phyloP scores from a whole-genome alignment of 2,888 invertebrate species.

The Cephus sareptanus region DNA sequence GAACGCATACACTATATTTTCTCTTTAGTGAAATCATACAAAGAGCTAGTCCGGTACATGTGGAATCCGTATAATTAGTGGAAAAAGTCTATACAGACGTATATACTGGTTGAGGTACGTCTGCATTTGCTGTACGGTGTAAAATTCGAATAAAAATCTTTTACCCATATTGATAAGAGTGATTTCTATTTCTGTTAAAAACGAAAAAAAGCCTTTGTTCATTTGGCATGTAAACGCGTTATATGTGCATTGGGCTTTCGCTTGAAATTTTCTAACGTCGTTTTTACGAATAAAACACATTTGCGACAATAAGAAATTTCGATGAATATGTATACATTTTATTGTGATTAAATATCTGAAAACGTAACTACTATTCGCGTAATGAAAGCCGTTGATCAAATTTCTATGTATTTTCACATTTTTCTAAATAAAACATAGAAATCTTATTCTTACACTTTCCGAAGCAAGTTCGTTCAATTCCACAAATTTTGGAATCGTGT shows the following conservation, averaged over 20 bases:
- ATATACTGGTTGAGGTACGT: not conserved
- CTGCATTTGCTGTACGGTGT: not conserved
- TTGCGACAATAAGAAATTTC: not conserved
- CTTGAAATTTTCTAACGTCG: not conserved
- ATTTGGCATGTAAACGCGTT: not conserved
- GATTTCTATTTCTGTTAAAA: not conserved
- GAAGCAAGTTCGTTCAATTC: constrained; percentile 68
- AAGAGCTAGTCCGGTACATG: not conserved
- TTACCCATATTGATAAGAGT: not conserved
- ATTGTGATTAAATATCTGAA: not conserved
- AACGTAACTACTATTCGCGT: not conserved
- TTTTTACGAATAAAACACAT: not conserved
- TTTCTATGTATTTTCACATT: not conserved
- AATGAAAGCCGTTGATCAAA: not conserved
- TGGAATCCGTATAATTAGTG: not conserved
- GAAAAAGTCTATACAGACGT: not conserved
- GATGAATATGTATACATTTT: not conserved
- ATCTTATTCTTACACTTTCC: constrained; percentile 61
- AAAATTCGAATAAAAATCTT: not conserved
- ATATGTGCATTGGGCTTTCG: not conserved
- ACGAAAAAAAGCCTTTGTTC: not conserved
- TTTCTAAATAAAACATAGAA: constrained; percentile 6
- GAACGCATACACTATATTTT: constrained; percentile 16
- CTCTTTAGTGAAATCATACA: constrained; percentile 28
- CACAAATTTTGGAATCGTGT: constrained; percentile 62